Evolutionary conservation across 2,888 invertebrate species (phyloP).

Genomic region (Acrobasis consociella): DNA sequence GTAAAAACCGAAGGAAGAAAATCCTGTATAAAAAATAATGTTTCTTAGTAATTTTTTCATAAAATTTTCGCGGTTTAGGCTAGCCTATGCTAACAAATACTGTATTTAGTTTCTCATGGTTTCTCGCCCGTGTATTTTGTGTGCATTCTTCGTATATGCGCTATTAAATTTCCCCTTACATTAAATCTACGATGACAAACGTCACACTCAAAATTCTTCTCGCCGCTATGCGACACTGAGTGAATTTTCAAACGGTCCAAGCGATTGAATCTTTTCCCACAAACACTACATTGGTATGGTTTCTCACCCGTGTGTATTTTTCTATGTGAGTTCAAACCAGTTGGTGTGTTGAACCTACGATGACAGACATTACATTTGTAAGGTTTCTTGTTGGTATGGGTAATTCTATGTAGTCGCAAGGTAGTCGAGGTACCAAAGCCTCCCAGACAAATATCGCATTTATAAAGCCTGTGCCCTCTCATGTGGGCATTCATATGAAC

Average conservation of each 20-base stretch:
- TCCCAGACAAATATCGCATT: not conserved
- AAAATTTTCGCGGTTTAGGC: too few species aligned
- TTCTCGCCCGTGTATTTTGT: not conserved
- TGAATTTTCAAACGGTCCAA: not conserved
- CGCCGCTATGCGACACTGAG: not conserved
- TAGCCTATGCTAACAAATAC: too few species aligned
- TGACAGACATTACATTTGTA: not conserved
- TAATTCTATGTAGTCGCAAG: not conserved
- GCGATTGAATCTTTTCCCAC: not conserved
- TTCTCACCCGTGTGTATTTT: slow-evolving; percentile 5
- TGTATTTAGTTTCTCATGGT: not conserved
- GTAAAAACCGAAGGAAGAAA: too few species aligned
- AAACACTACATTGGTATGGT: not conserved
- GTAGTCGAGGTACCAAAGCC: not conserved
- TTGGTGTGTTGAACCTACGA: not conserved
- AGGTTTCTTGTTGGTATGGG: not conserved
- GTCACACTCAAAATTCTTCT: not conserved
- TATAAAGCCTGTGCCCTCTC: not conserved
- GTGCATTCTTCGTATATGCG: not conserved
- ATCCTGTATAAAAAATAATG: too few species aligned
- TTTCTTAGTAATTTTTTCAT: too few species aligned
- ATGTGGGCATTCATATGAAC: not conserved
- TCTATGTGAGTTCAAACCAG: not conserved
- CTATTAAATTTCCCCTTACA: not conserved
- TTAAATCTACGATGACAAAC: not conserved